A percentile compares a stretch with the other conserved stretches of the same genome.
Evolutionary conservation across 35 echinoderm and acorn worm species (phyloP).

Genomic region (Lytechinus pictus): DNA sequence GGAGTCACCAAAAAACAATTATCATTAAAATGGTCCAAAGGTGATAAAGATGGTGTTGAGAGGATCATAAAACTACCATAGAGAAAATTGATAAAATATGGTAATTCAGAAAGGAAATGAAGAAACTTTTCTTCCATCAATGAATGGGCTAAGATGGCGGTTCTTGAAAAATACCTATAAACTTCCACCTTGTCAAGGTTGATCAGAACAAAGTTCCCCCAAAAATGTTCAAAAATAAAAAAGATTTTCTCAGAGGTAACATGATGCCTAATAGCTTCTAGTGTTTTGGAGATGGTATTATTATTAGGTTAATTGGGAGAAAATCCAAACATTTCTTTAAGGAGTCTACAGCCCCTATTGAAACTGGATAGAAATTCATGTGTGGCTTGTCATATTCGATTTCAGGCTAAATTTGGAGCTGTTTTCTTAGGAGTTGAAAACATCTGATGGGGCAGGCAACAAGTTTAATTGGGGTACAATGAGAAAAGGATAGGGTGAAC

Average conservation of each 20-base stretch:
- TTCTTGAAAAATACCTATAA: not conserved
- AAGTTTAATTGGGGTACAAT: slow-evolving; percentile 13
- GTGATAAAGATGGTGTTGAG: not conserved
- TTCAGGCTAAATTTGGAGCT: not conserved
- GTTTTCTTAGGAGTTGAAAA: slow-evolving; percentile 19
- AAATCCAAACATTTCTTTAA: slow-evolving; percentile 20
- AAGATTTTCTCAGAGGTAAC: not conserved
- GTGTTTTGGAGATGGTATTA: slow-evolving; percentile 12
- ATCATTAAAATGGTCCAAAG: too few relatives aligned
- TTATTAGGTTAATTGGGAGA: slow-evolving; percentile 19
- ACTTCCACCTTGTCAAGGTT: not conserved
- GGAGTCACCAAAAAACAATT: not conserved
- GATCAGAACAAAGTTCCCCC: not conserved
- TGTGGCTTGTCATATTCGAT: slow-evolving; percentile 18
- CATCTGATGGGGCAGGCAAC: not conserved
- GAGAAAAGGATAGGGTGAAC: not conserved
- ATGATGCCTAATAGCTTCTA: slow-evolving; percentile 18
- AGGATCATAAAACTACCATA: not conserved
- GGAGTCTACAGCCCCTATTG: not conserved
- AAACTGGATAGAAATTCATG: not conserved
- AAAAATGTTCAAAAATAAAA: not conserved
- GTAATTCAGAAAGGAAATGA: not conserved
- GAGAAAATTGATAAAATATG: too few relatives aligned
- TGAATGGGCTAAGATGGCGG: not conserved
- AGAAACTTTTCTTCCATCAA: not conserved